phyloP scores from a whole-genome alignment of 2,113 vertebrate species.

The Platycercus adscitus region DNA sequence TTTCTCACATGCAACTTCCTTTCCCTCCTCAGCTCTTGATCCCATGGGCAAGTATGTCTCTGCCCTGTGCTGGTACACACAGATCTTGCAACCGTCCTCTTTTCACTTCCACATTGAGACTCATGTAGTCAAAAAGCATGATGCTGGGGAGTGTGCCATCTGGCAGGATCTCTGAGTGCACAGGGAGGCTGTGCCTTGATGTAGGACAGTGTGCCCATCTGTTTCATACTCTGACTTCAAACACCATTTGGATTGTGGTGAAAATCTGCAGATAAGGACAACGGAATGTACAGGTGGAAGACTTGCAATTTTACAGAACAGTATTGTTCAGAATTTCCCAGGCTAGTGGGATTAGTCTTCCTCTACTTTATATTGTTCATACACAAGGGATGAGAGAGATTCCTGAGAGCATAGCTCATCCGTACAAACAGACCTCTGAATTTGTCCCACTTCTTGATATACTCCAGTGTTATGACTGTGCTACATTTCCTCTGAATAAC shows the following conservation, averaged over 20 bases:
- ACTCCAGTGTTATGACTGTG: background rate
- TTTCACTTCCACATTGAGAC: background rate
- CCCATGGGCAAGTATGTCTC: background rate
- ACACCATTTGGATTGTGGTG: background rate
- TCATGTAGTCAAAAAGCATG: background rate
- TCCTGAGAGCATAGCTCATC: background rate
- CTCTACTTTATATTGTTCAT: background rate
- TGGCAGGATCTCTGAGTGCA: background rate
- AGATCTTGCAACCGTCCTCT: background rate
- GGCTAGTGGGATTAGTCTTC: background rate
- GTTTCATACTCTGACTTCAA: background rate
- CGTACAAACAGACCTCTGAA: background rate
- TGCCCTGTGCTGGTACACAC: background rate
- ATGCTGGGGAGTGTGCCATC: background rate
- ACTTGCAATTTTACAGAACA: background rate
- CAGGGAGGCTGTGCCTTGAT: background rate
- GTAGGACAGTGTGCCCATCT: background rate
- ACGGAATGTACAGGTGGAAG: background rate
- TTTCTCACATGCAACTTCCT: background rate
- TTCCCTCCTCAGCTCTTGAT: background rate
- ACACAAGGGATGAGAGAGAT: background rate
- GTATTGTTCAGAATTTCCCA: background rate
- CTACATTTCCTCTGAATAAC: background rate
- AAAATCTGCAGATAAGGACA: background rate
- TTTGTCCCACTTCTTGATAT: background rate